Percentiles rank a stretch among this genome's conserved stretches.
phyloP scores from a whole-genome alignment of 1,140 invertebrate genomes.

The Neodiprion fabricii region DNA sequence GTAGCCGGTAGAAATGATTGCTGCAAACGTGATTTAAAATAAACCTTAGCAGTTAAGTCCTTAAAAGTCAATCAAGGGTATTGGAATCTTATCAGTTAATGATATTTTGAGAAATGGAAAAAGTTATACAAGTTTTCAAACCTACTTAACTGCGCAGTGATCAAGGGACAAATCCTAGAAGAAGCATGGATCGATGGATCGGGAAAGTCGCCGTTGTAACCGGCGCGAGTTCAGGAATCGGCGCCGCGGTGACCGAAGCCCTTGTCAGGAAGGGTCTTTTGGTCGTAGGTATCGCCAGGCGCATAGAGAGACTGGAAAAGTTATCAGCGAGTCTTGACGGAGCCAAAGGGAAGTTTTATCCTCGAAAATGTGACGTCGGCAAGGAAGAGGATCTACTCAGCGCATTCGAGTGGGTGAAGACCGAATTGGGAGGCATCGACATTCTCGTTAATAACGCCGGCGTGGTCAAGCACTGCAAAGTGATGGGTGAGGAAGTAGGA shows the following conservation, averaged over 20 bases:
- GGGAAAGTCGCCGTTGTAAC: slow-evolving; percentile 76
- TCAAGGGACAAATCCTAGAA: too few species aligned
- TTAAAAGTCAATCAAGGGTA: too few species aligned
- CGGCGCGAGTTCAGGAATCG: slow-evolving; percentile 76
- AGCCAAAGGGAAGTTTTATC: slow-evolving; percentile 35
- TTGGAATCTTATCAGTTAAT: too few species aligned
- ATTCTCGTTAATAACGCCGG: slow-evolving; percentile 67
- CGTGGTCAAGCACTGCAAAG: too few species aligned
- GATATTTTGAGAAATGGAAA: too few species aligned
- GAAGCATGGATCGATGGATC: slow-evolving; percentile 69
- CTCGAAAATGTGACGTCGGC: slow-evolving; percentile 64
- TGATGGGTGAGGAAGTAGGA: not conserved
- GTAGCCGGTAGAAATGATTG: too few species aligned
- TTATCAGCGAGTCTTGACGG: slow-evolving; percentile 24
- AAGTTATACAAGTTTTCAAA: too few species aligned
- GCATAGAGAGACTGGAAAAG: slow-evolving; percentile 66
- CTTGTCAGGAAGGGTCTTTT: slow-evolving; percentile 68
- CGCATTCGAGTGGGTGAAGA: slow-evolving; percentile 65
- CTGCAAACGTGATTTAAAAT: too few species aligned
- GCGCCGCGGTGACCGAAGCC: slow-evolving; percentile 63
- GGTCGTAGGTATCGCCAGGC: slow-evolving; percentile 74
- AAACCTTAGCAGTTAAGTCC: too few species aligned
- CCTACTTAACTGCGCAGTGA: too few species aligned
- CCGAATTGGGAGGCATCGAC: slow-evolving; percentile 65
- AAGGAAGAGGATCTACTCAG: slow-evolving; percentile 66